Percentiles rank a stretch among this genome's conserved stretches.
Conservation (phyloP, 92 coral and sea anemone genomes). For the Palythoa grandis region DNA sequence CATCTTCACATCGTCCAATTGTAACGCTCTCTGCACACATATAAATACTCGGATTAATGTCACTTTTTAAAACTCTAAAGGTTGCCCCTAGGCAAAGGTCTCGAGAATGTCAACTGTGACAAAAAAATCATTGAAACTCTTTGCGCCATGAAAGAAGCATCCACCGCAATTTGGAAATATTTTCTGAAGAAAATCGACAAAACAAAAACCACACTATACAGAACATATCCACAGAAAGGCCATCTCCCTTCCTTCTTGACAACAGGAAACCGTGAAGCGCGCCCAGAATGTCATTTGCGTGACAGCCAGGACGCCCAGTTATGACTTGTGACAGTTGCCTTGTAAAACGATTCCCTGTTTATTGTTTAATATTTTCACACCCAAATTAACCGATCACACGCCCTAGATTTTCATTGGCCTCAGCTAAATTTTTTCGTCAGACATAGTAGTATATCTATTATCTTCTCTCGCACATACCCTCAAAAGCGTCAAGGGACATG, state of each 20-base stretch:
- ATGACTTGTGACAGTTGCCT: constrained; percentile 11
- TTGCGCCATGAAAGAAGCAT: not conserved
- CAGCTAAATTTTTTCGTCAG: constrained; percentile 37
- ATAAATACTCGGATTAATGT: not conserved
- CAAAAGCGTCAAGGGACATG: constrained; percentile 22
- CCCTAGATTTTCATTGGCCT: constrained; percentile 46
- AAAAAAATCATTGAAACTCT: not conserved
- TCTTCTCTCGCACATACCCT: constrained; percentile 19
- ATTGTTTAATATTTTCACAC: constrained; percentile 34
- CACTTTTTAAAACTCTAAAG: not conserved
- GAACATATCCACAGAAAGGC: not conserved
- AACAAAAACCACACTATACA: not conserved
- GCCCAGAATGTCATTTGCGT: constrained; percentile 31
- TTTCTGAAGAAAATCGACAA: not conserved
- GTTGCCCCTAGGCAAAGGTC: not conserved
- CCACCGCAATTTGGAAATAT: not conserved
- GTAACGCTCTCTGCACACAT: constrained; percentile 12
- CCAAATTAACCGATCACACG: constrained; percentile 39
- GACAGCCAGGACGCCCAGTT: not conserved
- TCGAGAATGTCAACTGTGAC: constrained; percentile 7
- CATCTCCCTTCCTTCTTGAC: constrained; percentile 15
- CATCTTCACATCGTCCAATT: not conserved
- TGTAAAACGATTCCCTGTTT: constrained; percentile 21
- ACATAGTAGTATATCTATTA: constrained; percentile 36
- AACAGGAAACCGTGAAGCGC: constrained; percentile 17